Base-by-base conservation (phyloP, 2,797 vertebrate genomes). In the Enteromius unitaeniatus region DNA sequence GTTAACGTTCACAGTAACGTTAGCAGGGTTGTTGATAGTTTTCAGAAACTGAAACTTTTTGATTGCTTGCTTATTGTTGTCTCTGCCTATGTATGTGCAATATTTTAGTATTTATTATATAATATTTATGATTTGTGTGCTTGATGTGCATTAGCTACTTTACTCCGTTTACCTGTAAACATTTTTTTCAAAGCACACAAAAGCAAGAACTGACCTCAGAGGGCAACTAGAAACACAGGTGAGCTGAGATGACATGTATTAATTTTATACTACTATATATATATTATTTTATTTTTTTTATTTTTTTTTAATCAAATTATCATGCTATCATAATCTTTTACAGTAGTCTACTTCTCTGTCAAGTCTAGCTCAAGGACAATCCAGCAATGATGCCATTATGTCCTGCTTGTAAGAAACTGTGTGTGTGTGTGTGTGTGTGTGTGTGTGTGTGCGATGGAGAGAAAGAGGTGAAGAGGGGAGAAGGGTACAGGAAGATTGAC, bases 401-500 rank as follows among this genome's bases (percentile, higher is more conserved):
- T 51, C 68, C 45, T 53, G 11, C 45, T 67, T 77, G 21, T 68
- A 21, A n/a, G 26, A 37, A 42, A 45, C 13, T 70, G 37, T 47
- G n/a, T 19, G 75, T 70, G 37, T 62, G 26, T 40, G 81, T 72
- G 60, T 76, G 51, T 45, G 42, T 64, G 68, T 45, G 55, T 64
- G 21, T 11, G 10, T 10, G 45, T 47, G 45, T 4, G 45, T 15
- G 45, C 9, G 42, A 42, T 42, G 47, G 75, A 28, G 28, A 14
- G 67, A 9, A n/a, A 42, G 67, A 77, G 62, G 67, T 19, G 21
- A 37, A 65, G 51, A 8, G 0, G 79, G 72, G 79, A 81, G 51
- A 76, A 79, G 60, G 53, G 21, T 55, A 69, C 55, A 73, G 60
- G 78, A 72, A 55, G 28, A 83, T 58, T 68, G 77, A 62, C 58